These are phyloP conservation scores for Atrina japonica DNA, from an alignment of 2,888 invertebrate species.

Conservation along the genomic window DNA sequence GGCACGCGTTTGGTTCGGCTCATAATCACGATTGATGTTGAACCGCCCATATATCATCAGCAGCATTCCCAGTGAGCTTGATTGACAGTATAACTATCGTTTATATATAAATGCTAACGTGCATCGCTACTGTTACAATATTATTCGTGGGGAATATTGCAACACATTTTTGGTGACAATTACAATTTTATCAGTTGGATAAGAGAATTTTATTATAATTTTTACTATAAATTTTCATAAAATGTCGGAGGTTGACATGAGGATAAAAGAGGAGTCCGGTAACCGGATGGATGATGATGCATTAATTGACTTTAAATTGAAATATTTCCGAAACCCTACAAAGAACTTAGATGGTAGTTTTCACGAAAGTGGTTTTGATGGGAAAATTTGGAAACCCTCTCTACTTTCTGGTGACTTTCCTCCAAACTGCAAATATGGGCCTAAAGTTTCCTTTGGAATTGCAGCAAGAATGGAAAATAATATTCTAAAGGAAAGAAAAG, in stretches of 20 bases:
- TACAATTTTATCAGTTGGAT: too few species aligned
- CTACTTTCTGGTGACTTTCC: conserved; percentile 23
- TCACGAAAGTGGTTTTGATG: conserved; percentile 27
- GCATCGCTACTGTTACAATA: too few species aligned
- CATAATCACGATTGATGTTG: too few species aligned
- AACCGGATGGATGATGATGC: neutral
- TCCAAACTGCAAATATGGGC: conserved; percentile 33
- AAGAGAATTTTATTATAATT: too few species aligned
- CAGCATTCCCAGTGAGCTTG: too few species aligned
- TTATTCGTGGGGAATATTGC: too few species aligned
- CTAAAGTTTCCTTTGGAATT: conserved; percentile 32
- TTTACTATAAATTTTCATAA: too few species aligned
- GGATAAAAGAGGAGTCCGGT: neutral
- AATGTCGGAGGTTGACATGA: neutral
- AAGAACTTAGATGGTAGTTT: conserved; percentile 18
- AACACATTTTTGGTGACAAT: too few species aligned
- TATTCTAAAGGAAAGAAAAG: conserved; percentile 5
- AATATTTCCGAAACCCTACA: conserved; percentile 15
- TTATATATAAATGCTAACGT: too few species aligned
- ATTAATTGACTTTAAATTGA: conserved; percentile 31
- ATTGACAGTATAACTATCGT: too few species aligned
- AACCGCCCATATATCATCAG: too few species aligned
- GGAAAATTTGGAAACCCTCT: conserved; percentile 39
- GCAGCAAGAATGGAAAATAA: conserved; percentile 37
- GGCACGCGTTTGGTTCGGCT: too few species aligned